Evolutionary conservation across 2,797 vertebrate genomes (phyloP), one percentile per base, ranked within the genome.

Genomic region (Discoglossus pictus): DNA sequence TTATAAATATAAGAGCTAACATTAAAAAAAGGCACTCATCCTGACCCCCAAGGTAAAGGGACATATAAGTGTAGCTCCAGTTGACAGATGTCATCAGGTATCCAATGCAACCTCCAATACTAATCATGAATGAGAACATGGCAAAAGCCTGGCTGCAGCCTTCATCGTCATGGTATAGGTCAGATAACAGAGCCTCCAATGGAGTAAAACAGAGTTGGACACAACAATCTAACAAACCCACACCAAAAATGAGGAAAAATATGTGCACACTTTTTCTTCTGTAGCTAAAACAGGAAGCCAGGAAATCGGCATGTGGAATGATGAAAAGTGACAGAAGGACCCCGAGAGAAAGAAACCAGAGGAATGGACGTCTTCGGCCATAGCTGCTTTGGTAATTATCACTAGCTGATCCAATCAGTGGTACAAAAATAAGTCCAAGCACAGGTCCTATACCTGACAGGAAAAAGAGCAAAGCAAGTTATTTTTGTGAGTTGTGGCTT

Each of bases 201-300:
- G 89, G 92, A 0, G 92, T 94, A 75, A 93, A 94, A 81, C 92
- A 94, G 42, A 92, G 90, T 78, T 92, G 91, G 47, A 91, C 90
- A 0, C 92, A 94, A 76, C 92, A 94, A 74, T 93, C 90, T 76
- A 93, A 75, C 24, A 93, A 55, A 7, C 90, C 88, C 7, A 92
- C 83, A 0, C 90, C 91, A 44, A 83, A 69, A 61, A 93, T 91
- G 21, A 93, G 86, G 75, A 93, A 87, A 5, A 86, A 66, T 34
- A 92, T 67, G 72, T 93, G 86, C 77, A 92, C 75, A 0, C 81
- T 76, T 46, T 83, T 77, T 12, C 84, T 13, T 0, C 76, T 34
- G 3, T 73, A 74, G 69, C 75, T 71, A 1, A 88, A 74, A 51
- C 84, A 78, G 66, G 81, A 34, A 0, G 89, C 89, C 75, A 93